Conservation (phyloP, 2,797 vertebrate species). For the Sternotherus odoratus region DNA sequence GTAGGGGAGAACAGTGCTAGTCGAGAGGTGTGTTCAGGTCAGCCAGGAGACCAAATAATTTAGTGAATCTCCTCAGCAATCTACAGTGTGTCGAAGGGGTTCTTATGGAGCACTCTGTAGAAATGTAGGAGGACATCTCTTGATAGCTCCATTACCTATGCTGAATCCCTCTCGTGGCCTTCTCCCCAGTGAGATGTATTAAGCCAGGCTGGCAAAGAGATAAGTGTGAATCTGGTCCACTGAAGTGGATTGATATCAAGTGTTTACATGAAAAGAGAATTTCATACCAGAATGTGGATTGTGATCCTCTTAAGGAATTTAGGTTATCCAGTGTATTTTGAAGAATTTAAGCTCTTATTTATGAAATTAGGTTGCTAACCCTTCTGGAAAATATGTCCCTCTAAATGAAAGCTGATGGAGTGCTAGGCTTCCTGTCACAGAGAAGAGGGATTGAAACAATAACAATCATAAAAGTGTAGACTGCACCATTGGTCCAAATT, state of each 20-base stretch:
- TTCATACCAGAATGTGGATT: background rate
- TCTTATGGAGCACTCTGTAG: background rate
- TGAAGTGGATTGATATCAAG: background rate
- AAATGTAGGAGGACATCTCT: background rate
- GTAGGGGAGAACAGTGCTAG: background rate
- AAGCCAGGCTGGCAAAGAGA: background rate
- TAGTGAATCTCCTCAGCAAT: background rate
- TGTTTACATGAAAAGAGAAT: background rate
- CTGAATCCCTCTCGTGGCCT: background rate
- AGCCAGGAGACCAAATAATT: background rate
- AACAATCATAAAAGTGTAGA: background rate
- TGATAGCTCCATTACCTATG: background rate
- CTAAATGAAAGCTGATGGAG: background rate
- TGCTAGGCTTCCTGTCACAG: rapidly evolving
- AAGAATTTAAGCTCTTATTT: background rate
- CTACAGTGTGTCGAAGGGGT: background rate
- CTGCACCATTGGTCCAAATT: background rate
- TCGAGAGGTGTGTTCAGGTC: background rate
- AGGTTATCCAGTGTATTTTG: background rate
- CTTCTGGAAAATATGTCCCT: background rate
- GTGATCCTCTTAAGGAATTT: background rate
- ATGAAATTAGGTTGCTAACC: background rate
- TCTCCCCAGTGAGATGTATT: background rate
- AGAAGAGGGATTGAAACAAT: background rate
- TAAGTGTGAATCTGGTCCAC: background rate